phyloP scores from a whole-genome alignment of 2,888 invertebrate genomes.

The Nematopogon swammerdamellus region DNA sequence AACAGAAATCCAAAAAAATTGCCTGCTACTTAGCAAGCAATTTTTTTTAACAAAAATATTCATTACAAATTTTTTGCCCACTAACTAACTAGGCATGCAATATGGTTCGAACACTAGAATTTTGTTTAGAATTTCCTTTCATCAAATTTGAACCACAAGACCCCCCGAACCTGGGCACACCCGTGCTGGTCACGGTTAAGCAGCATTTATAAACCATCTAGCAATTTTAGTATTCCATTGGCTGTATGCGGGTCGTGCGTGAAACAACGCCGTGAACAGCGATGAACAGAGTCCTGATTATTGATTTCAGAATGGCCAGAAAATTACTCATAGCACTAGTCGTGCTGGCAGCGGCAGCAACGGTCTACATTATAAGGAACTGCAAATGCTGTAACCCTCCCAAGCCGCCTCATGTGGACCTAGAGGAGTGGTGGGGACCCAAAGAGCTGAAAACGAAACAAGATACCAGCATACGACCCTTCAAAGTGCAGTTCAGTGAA shows the following conservation, averaged over 20 bases:
- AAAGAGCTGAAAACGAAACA: slow-evolving; percentile 22
- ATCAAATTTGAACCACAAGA: too few species aligned
- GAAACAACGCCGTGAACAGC: too few species aligned
- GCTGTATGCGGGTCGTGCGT: too few species aligned
- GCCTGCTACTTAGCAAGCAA: too few species aligned
- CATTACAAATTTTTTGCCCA: too few species aligned
- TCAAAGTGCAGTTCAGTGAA: slow-evolving; percentile 43
- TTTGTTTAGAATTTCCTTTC: too few species aligned
- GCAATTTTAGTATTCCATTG: neutral
- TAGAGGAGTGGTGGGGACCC: slow-evolving; percentile 45
- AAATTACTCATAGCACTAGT: neutral
- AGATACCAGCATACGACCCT: slow-evolving; percentile 39
- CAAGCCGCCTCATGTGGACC: slow-evolving; percentile 1
- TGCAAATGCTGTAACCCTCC: slow-evolving; percentile 1
- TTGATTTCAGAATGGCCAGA: neutral
- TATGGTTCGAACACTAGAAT: too few species aligned
- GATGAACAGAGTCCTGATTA: too few species aligned
- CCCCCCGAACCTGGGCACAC: neutral
- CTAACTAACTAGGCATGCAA: too few species aligned
- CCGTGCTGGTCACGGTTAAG: neutral
- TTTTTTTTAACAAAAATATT: too few species aligned
- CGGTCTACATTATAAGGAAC: neutral
- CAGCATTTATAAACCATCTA: neutral
- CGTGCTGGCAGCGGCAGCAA: slow-evolving; percentile 1
- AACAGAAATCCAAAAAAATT: too few species aligned